Conservation (phyloP, 2,113 vertebrate species). For the Thinocorus orbignyianus region DNA sequence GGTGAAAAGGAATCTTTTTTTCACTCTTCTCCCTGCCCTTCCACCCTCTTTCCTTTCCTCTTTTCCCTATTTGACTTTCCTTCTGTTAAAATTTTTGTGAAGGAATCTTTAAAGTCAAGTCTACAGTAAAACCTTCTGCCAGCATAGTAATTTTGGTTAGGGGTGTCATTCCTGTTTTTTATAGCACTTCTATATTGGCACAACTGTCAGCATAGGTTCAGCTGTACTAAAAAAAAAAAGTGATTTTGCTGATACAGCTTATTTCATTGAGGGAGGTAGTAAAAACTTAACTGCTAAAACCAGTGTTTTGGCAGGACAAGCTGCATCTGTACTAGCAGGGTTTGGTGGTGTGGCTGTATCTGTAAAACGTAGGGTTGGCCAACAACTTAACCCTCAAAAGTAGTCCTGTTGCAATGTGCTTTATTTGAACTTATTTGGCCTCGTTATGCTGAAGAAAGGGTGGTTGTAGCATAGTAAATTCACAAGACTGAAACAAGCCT, state of each 20-base stretch:
- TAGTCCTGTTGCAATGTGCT: background rate
- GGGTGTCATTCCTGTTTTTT: background rate
- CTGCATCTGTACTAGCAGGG: background rate
- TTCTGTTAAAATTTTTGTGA: background rate
- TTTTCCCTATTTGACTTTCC: slow-evolving; percentile 7
- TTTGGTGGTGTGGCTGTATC: background rate
- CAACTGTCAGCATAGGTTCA: background rate
- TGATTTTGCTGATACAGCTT: slow-evolving; percentile 15
- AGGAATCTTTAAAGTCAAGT: background rate
- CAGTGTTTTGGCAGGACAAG: background rate
- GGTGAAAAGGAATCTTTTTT: background rate
- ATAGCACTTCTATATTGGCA: background rate
- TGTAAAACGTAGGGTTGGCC: background rate
- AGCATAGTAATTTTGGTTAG: slow-evolving; percentile 8
- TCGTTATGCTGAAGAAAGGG: background rate
- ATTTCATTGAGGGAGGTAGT: slow-evolving; percentile 8
- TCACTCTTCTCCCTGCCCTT: background rate
- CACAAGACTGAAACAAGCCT: slow-evolving; percentile 1
- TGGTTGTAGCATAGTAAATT: background rate
- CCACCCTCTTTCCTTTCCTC: background rate
- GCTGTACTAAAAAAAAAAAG: background rate
- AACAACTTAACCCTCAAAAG: background rate
- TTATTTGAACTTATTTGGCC: background rate
- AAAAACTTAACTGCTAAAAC: background rate
- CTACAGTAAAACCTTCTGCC: background rate